A percentile compares a stretch with the other conserved stretches of the same genome.
Evolutionary conservation across 2,113 vertebrate genomes (phyloP).

Genomic region (Spea multiplicata): DNA sequence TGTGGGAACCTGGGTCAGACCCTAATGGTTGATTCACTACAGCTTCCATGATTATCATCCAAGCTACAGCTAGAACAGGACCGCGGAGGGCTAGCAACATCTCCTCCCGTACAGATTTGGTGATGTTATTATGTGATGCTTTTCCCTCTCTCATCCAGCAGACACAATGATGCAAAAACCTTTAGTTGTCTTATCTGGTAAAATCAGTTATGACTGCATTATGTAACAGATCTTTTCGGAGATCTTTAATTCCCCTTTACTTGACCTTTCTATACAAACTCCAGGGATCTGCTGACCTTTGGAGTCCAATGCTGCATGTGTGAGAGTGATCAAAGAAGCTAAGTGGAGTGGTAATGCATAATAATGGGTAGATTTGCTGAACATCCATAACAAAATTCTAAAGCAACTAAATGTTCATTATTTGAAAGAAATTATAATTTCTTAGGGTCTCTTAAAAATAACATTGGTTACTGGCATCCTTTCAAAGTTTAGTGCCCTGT

Average conservation of each 20-base stretch:
- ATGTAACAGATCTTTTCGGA: neutral
- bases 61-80: too few species aligned
- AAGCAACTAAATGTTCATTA: too few species aligned
- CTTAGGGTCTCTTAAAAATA: too few species aligned
- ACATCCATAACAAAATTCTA: too few species aligned
- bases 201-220: slow-evolving; percentile 6
- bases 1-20: neutral
- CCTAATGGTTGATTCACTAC: neutral
- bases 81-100: too few species aligned
- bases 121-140: neutral
- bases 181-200: neutral
- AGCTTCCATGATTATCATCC: too few species aligned
- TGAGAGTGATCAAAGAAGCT: slow-evolving; percentile 50
- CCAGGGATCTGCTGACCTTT: slow-evolving; percentile 3
- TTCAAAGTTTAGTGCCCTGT: too few species aligned
- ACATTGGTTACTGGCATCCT: too few species aligned
- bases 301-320: slow-evolving; percentile 55
- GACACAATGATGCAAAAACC: neutral
- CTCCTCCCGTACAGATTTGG: neutral
- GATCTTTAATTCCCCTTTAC: neutral
- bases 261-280: slow-evolving; percentile 20
- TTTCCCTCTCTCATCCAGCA: neutral
- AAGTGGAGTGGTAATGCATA: neutral
- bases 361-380: too few species aligned
- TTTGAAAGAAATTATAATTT: too few species aligned